These are phyloP conservation scores for Aegotheles bennettii DNA, from an alignment of 2,113 vertebrate genomes.

Conservation along the genomic window DNA sequence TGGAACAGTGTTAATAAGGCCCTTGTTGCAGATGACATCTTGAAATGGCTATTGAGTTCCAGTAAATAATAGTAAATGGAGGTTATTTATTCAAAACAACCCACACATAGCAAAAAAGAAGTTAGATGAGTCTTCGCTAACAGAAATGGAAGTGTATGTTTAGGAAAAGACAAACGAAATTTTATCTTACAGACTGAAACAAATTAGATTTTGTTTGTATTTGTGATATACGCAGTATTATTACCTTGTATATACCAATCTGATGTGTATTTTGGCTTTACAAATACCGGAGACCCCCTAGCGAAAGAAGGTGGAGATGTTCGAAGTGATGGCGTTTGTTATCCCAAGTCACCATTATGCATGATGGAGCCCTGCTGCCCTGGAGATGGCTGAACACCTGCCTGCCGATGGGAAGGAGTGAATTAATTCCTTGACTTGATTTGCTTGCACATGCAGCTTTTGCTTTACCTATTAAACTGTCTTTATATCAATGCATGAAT, in stretches of 20 bases:
- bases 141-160: fast-evolving
- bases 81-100: not conserved
- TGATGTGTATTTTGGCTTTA: not conserved
- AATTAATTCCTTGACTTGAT: too few species aligned
- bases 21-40: not conserved
- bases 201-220: not conserved
- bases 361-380: too few species aligned
- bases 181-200: not conserved
- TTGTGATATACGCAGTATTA: not conserved
- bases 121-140: not conserved
- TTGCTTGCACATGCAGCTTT: too few species aligned
- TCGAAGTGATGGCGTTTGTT: too few species aligned
- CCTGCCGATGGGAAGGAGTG: too few species aligned
- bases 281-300: not conserved
- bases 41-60: not conserved
- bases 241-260: not conserved
- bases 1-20: not conserved
- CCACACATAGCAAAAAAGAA: not conserved
- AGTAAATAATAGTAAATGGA: not conserved
- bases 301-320: too few species aligned
- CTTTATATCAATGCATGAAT: too few species aligned
- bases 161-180: not conserved
- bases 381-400: too few species aligned
- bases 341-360: too few species aligned
- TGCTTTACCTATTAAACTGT: too few species aligned